Conservation (phyloP, 2,113 vertebrate genomes). For the Scalopus aquaticus region DNA sequence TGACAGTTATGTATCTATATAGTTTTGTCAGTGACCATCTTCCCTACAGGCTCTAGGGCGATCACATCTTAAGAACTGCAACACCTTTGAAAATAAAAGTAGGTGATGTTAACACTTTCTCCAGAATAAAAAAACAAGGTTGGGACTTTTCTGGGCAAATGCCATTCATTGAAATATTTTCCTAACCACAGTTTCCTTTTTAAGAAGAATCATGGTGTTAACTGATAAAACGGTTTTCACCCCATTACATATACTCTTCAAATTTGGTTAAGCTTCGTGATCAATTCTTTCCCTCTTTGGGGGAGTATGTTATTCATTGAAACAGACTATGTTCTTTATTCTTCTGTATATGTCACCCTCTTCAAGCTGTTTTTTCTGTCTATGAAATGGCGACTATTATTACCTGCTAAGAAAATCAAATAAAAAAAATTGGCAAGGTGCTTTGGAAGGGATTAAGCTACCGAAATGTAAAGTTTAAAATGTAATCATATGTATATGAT, state of each 20-base stretch:
- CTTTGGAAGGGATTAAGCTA: background rate
- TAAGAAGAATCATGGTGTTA: slow-evolving; percentile 10
- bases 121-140: background rate
- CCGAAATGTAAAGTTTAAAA: background rate
- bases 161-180: slow-evolving; percentile 3
- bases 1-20: too few relatives aligned
- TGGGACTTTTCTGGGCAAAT: slow-evolving; percentile 5
- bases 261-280: background rate
- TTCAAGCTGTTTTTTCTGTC: slow-evolving; percentile 26
- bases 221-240: slow-evolving; percentile 28
- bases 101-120: background rate
- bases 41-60: background rate
- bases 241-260: background rate
- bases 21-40: too few relatives aligned
- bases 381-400: slow-evolving; percentile 13
- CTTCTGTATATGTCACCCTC: background rate
- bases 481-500: too few relatives aligned
- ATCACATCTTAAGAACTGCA: background rate
- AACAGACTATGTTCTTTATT: background rate
- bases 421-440: background rate
- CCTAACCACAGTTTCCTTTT: slow-evolving; percentile 44
- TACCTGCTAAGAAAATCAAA: background rate
- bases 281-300: slow-evolving; percentile 23
- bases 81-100: background rate
- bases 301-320: background rate